A percentile compares a stretch with the other conserved stretches of the same genome.
Evolutionary conservation across 2,888 invertebrate species (phyloP).

Genomic region (Eudemis profundana): DNA sequence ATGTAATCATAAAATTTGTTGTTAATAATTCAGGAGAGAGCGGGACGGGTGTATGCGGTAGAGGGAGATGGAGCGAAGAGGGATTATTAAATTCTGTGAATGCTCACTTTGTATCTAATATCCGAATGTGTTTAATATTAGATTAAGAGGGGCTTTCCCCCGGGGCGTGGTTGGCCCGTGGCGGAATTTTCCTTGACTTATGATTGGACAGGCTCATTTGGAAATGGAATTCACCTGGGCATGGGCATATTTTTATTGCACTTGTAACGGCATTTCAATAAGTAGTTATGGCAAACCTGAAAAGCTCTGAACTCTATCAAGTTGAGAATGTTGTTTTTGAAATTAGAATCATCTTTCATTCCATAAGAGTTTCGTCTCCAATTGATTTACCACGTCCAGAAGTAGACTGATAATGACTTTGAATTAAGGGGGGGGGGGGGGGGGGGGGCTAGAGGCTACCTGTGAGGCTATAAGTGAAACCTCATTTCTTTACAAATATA

Average conservation of each 20-base stretch:
- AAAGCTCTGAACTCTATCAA: too few relatives aligned
- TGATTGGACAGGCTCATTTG: conserved; percentile 80
- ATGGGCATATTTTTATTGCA: conserved; percentile 47
- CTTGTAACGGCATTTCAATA: conserved; percentile 40
- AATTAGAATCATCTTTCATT: too few relatives aligned
- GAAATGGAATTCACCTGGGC: conserved; percentile 62
- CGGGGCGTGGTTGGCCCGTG: conserved; percentile 73
- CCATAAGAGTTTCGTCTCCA: too few relatives aligned
- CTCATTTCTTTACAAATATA: too few relatives aligned
- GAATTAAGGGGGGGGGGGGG: too few relatives aligned
- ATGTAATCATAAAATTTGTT: conserved; percentile 85
- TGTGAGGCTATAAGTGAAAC: too few relatives aligned
- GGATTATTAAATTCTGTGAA: conserved; percentile 85
- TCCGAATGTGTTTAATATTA: conserved; percentile 85
- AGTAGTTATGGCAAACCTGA: conserved; percentile 7
- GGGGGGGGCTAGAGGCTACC: too few relatives aligned
- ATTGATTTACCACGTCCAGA: too few relatives aligned
- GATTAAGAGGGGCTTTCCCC: conserved; percentile 76
- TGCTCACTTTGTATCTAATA: conserved; percentile 85
- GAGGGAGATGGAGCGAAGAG: conserved; percentile 68
- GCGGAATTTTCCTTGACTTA: conserved; percentile 68
- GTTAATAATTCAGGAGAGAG: conserved; percentile 80
- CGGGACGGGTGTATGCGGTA: conserved; percentile 53
- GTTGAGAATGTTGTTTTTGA: too few relatives aligned
- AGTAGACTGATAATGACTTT: too few relatives aligned